Conservation (phyloP, 2,113 vertebrate genomes). For the Chrysochloris asiatica region DNA sequence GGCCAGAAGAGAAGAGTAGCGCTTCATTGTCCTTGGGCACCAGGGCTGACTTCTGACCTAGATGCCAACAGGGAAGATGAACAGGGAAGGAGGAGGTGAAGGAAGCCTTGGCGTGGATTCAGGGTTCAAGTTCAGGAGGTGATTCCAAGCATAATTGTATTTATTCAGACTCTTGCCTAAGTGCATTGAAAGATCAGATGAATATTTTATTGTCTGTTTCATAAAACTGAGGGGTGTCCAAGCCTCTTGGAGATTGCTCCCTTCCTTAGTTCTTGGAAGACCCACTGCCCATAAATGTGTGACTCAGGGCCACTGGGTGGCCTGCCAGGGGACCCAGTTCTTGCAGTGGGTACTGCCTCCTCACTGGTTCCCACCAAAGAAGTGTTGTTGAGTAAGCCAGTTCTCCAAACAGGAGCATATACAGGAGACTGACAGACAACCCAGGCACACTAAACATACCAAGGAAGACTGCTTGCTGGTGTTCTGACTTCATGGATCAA, state of each 20-base stretch:
- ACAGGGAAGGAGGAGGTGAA: background rate
- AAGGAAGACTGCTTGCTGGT: background rate
- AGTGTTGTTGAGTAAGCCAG: background rate
- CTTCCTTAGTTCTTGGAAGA: background rate
- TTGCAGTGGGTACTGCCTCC: background rate
- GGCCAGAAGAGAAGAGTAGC: background rate
- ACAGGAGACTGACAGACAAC: background rate
- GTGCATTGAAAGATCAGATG: background rate
- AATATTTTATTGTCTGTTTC: background rate
- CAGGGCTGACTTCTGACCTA: accelerated
- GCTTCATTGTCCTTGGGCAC: background rate
- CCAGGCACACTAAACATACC: background rate
- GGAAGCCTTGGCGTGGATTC: background rate
- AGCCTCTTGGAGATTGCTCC: background rate
- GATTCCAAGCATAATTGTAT: background rate
- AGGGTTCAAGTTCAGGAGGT: no score
- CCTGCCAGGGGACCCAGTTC: background rate
- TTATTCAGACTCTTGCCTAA: background rate
- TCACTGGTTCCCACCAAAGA: background rate
- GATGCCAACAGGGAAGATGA: background rate
- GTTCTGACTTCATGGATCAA: background rate
- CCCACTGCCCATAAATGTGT: background rate
- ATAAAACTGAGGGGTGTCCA: background rate
- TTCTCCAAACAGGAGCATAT: background rate
- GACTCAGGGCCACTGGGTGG: background rate